Conservation (phyloP, 2,888 invertebrate genomes). For the Eupsilia transversa region DNA sequence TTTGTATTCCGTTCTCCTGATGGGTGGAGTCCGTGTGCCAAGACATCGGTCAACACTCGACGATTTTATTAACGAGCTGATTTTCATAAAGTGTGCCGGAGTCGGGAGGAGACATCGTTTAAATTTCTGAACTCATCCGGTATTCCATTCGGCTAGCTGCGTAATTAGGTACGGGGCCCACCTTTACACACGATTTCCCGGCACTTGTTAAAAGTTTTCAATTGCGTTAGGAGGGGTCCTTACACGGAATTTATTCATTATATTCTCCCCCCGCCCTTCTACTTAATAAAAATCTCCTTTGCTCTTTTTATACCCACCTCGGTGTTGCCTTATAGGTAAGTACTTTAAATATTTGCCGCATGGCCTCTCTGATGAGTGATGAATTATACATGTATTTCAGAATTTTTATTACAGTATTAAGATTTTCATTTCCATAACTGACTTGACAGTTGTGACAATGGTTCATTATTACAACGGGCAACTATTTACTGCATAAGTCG, state of each 20-base stretch:
- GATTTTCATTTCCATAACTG: slow-evolving; percentile 67
- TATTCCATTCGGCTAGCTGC: slow-evolving; percentile 83
- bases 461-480: slow-evolving; percentile 49
- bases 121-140: slow-evolving; percentile 87
- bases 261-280: slow-evolving; percentile 83
- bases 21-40: slow-evolving; percentile 53
- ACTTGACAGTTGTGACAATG: slow-evolving; percentile 67
- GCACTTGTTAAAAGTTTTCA: slow-evolving; percentile 91
- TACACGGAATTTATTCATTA: slow-evolving; percentile 90
- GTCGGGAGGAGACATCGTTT: slow-evolving; percentile 73
- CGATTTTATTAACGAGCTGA: slow-evolving; percentile 83
- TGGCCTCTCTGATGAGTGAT: slow-evolving; percentile 85
- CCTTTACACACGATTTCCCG: slow-evolving; percentile 90
- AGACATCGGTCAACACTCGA: slow-evolving; percentile 78
- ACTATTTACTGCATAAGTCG: slow-evolving; percentile 21
- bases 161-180: slow-evolving; percentile 87
- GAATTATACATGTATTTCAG: slow-evolving; percentile 86
- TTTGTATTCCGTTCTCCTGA: slow-evolving; percentile 67
- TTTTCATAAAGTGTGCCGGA: slow-evolving; percentile 80
- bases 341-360: slow-evolving; percentile 89
- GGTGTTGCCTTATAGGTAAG: slow-evolving; percentile 83
- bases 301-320: slow-evolving; percentile 83
- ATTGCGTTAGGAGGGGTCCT: slow-evolving; percentile 89
- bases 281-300: slow-evolving; percentile 88
- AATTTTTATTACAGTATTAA: slow-evolving; percentile 82